Percentiles rank a stretch among this genome's conserved stretches.
phyloP scores from a whole-genome alignment of 2,797 vertebrate genomes.

The Rhynchonycteris naso region DNA sequence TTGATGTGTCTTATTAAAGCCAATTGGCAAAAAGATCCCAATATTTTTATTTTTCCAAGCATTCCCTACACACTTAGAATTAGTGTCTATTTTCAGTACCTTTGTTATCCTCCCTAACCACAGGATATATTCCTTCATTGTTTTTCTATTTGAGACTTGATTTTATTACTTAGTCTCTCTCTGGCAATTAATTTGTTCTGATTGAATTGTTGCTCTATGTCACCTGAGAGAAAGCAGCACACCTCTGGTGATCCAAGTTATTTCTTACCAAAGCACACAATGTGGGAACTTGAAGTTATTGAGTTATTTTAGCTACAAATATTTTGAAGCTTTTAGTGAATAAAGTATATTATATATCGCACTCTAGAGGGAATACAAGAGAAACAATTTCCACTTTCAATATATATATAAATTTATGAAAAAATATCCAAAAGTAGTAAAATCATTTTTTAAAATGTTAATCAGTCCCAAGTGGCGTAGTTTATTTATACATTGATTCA shows the following conservation, averaged over 20 bases:
- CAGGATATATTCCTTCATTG: constrained; percentile 52
- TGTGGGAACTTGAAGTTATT: background rate
- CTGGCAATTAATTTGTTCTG: constrained; percentile 33
- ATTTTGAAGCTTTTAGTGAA: constrained; percentile 20
- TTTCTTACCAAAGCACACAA: background rate
- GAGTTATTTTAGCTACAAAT: constrained; percentile 47
- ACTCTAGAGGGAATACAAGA: background rate
- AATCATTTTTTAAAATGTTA: constrained; percentile 4
- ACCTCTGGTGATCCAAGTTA: background rate
- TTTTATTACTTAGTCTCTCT: constrained; percentile 56
- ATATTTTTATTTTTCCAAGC: constrained; percentile 46
- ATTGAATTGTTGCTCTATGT: constrained; percentile 54
- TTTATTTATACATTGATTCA: background rate
- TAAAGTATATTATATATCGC: background rate
- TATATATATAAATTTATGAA: constrained; percentile 20
- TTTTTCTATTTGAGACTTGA: constrained; percentile 8
- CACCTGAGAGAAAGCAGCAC: background rate
- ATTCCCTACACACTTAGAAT: constrained; percentile 31
- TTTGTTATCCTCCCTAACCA: constrained; percentile 57
- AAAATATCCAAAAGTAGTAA: constrained; percentile 24
- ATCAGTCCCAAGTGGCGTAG: background rate
- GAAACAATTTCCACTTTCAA: background rate
- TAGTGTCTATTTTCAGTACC: constrained; percentile 53
- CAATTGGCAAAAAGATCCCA: background rate
- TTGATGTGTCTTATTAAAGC: constrained; percentile 11